Evolutionary conservation across 2,113 vertebrate species (phyloP).

Genomic region (Pseudorectes ferrugineus): DNA sequence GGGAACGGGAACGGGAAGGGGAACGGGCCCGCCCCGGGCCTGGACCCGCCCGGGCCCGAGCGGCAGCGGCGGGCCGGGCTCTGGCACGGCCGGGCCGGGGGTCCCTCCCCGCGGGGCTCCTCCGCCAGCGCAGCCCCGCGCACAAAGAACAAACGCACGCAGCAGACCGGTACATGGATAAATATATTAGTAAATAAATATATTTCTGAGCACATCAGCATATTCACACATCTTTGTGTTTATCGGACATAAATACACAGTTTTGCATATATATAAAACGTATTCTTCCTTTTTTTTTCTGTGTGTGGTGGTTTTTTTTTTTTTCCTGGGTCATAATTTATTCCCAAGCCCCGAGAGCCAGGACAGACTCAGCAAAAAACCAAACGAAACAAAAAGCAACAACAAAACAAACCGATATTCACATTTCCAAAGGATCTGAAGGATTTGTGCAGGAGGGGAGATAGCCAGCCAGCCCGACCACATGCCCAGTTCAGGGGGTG

Average conservation of each 20-base stretch:
- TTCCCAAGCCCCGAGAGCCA: constrained; percentile 9
- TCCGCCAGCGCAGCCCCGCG: constrained; percentile 3
- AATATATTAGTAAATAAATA: constrained; percentile 99
- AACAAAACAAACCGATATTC: constrained; percentile 24
- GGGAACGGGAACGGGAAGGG: background rate
- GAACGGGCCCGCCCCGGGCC: background rate
- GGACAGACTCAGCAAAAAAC: background rate
- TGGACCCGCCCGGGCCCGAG: background rate
- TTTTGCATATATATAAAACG: constrained; percentile 53
- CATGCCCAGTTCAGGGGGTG: background rate
- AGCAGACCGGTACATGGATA: constrained; percentile 86
- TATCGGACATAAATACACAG: constrained; percentile 86
- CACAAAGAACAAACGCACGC: constrained; percentile 73
- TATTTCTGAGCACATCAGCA: constrained; percentile 90
- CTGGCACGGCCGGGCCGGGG: too few relatives aligned
- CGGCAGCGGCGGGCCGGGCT: too few relatives aligned
- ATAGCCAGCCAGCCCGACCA: background rate
- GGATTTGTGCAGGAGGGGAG: background rate
- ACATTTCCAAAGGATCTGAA: constrained; percentile 65
- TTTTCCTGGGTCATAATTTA: background rate
- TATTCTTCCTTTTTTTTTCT: background rate
- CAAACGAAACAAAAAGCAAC: background rate
- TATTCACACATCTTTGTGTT: constrained; percentile 94
- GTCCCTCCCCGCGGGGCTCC: too few relatives aligned
- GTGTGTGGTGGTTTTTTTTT: background rate